Conservation (phyloP, 2,888 invertebrate species). For the Microdon myrmicae region DNA sequence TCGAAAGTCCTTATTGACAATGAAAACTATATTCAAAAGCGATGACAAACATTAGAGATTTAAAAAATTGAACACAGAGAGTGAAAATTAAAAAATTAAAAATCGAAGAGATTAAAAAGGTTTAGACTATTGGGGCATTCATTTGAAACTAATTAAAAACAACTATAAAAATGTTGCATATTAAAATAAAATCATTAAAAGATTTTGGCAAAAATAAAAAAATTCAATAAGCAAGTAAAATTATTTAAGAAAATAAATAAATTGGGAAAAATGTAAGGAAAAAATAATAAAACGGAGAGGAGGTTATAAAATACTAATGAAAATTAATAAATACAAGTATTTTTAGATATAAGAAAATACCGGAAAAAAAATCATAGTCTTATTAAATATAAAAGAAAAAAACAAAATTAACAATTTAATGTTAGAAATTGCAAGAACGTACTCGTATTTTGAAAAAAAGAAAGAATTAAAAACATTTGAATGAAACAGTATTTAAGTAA, state of each 20-base stretch:
- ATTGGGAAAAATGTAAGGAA: conserved; percentile 4
- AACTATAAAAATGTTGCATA: conserved; percentile 10
- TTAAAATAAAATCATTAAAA: conserved; percentile 18
- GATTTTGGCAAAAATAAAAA: conserved; percentile 9
- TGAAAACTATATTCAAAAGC: conserved; percentile 44
- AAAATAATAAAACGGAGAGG: conserved; percentile 9
- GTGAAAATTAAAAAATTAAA: not conserved
- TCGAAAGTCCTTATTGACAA: conserved; percentile 34
- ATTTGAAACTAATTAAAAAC: conserved; percentile 13
- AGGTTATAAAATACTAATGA: conserved; percentile 24
- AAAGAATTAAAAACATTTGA: too few species aligned
- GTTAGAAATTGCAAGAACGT: conserved; percentile 40
- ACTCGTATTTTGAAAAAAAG: conserved; percentile 28
- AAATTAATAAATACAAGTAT: conserved; percentile 43
- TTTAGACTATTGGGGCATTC: conserved; percentile 32
- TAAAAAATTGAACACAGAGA: too few species aligned
- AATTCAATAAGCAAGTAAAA: conserved; percentile 11
- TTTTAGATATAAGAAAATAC: conserved; percentile 49
- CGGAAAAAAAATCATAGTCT: conserved; percentile 42
- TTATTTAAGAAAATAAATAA: not conserved
- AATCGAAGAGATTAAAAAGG: conserved; percentile 11
- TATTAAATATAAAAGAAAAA: conserved; percentile 33
- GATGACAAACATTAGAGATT: conserved; percentile 49
- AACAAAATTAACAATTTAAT: conserved; percentile 31
- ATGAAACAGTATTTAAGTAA: too few species aligned